Evolutionary conservation across 2,113 vertebrate genomes (phyloP).

Genomic region (Percopsis transmontana): DNA sequence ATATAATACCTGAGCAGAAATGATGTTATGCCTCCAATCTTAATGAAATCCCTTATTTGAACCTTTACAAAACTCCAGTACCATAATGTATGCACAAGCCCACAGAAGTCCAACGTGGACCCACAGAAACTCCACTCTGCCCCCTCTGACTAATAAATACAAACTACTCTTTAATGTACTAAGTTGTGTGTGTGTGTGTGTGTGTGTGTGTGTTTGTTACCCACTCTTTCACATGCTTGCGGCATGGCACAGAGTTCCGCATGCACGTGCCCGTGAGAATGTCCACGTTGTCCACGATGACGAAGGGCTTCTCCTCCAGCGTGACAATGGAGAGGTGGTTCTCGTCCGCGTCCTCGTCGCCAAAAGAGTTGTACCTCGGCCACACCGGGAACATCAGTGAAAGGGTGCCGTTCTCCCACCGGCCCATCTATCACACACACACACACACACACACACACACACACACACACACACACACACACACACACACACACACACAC

Average conservation of each 20-base stretch:
- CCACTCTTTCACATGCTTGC: conserved; percentile 93
- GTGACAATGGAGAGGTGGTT: conserved; percentile 98
- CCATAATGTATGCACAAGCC: too few species aligned
- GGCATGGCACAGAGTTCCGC: conserved; percentile 94
- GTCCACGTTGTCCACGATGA: conserved; percentile 96
- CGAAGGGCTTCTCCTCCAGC: conserved; percentile 95
- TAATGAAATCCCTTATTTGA: too few species aligned
- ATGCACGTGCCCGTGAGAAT: conserved; percentile 93
- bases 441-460: conserved; percentile 34
- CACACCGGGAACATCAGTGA: conserved; percentile 92
- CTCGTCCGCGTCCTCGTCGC: conserved; percentile 90
- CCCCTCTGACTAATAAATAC: too few species aligned
- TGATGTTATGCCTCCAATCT: too few species aligned
- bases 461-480: conserved; percentile 15
- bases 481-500: conserved; percentile 1
- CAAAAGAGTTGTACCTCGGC: conserved; percentile 92
- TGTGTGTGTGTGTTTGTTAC: conserved; percentile 43
- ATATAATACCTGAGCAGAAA: too few species aligned
- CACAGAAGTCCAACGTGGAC: too few species aligned
- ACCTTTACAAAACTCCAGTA: too few species aligned
- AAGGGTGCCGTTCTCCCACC: conserved; percentile 93
- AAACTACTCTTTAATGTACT: too few species aligned
- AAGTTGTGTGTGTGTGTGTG: conserved; percentile 1
- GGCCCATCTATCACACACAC: conserved; percentile 84
- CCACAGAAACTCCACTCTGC: too few species aligned